Percentiles rank a stretch among this genome's conserved stretches.
phyloP scores from a whole-genome alignment of 1,140 invertebrate species.

The Sesamia nonagrioides region DNA sequence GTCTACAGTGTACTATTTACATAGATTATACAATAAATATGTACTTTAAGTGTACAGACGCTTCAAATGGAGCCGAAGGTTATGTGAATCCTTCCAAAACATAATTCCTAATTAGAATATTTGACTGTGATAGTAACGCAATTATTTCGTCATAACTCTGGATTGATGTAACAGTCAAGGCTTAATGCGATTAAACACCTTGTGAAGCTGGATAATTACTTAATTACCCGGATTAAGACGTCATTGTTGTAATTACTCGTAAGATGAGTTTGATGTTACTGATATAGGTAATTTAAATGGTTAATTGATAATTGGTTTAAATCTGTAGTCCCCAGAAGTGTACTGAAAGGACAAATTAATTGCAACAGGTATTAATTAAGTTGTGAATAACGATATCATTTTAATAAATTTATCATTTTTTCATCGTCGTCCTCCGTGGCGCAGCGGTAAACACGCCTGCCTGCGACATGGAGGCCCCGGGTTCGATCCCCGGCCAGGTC shows the following conservation, averaged over 20 bases:
- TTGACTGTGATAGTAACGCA: background rate
- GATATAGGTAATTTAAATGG: background rate
- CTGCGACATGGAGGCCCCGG: too few relatives aligned
- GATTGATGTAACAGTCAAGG: background rate
- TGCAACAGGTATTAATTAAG: too few relatives aligned
- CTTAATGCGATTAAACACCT: slow-evolving; percentile 13
- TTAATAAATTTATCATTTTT: too few relatives aligned
- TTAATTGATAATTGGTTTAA: background rate
- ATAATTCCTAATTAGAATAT: background rate
- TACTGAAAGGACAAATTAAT: too few relatives aligned
- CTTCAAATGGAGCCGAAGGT: background rate
- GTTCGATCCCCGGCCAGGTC: too few relatives aligned
- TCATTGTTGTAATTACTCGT: background rate
- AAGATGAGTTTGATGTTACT: background rate
- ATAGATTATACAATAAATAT: too few relatives aligned
- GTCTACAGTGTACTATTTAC: too few relatives aligned
- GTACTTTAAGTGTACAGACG: too few relatives aligned
- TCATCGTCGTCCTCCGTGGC: too few relatives aligned
- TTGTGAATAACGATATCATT: too few relatives aligned
- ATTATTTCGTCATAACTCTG: slow-evolving; percentile 14
- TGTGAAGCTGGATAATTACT: slow-evolving; percentile 3
- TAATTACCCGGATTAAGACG: slow-evolving; percentile 4
- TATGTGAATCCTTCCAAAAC: background rate
- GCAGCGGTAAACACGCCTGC: too few relatives aligned
- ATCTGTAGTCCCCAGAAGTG: too few relatives aligned